phyloP scores from a whole-genome alignment of 2,888 invertebrate genomes.

The Prosopocoilus inquinatus region DNA sequence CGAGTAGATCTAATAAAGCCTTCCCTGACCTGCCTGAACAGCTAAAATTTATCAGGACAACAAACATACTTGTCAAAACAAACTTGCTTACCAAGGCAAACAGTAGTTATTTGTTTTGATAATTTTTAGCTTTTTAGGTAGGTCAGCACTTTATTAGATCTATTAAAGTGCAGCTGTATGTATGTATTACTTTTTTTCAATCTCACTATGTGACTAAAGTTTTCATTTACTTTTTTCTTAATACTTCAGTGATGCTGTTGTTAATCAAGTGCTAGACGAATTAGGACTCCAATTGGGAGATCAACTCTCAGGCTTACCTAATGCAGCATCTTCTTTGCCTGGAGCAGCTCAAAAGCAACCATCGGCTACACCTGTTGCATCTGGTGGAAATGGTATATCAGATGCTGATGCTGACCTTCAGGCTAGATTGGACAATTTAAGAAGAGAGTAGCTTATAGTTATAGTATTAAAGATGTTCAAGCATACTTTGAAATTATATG shows the following conservation, averaged over 20 bases:
- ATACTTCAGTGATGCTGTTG: constrained; percentile 80
- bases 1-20: too few species aligned
- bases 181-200: too few species aligned
- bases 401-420: constrained; percentile 75
- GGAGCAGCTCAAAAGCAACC: constrained; percentile 62
- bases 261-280: constrained; percentile 95
- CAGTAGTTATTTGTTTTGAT: too few species aligned
- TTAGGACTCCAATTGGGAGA: constrained; percentile 93
- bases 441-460: constrained; percentile 66
- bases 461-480: background rate
- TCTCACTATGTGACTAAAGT: too few species aligned
- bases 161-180: too few species aligned
- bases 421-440: constrained; percentile 91
- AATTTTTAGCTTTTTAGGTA: too few species aligned
- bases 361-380: constrained; percentile 53
- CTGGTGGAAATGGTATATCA: constrained; percentile 37
- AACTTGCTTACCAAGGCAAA: too few species aligned
- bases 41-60: too few species aligned
- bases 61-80: too few species aligned
- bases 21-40: too few species aligned
- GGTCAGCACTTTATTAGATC: too few species aligned
- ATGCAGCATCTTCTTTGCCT: constrained; percentile 59
- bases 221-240: too few species aligned
- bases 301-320: constrained; percentile 85
- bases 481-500: background rate